Evolutionary conservation across 2,888 invertebrate species (phyloP), one percentile per base, ranked within the genome.

Genomic region (Cantharis lateralis): DNA sequence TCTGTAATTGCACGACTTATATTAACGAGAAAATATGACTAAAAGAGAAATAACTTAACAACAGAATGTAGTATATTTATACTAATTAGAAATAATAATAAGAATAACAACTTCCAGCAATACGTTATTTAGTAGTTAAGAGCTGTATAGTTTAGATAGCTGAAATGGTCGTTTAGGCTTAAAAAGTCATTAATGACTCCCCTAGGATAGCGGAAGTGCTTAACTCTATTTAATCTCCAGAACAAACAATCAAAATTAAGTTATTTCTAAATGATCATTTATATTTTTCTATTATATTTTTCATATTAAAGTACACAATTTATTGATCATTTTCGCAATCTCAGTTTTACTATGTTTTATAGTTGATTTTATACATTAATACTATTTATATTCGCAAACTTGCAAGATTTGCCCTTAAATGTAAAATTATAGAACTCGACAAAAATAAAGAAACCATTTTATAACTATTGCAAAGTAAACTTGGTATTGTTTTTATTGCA

Each of bases 401-500:
- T 48, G 7, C n/a, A 48, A 48, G 48, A n/a, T 5, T 48, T 48
- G n/a, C 13, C 2, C 48, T n/a, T 48, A 48, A 32, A n/a, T 48
- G 2, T 13, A 48, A 48, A 48, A 48, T 48, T 48, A 48, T n/a
- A n/a, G n/a, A 48, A n/a, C 48, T 48, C 48, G 4, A 48, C n/a
- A 48, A 48, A 48, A 48, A 13, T 5, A 48, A 48, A 48, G 48
- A 48, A 48, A 48, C n/a, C 48, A 48, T 48, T 48, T 48, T 48
- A 48, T 48, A 48, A 48, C 48, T 48, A 48, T 48, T 48, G 48
- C 48, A 48, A 48, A 48, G 48, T 48, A 48, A 48, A 48, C 48
- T 48, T n/a, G n/a, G n/a, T 48, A 72, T 63, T 76, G 71, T 71
- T 75, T 72, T 75, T 79, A 73, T 75, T 76, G 74, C 64, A 68